Percentiles rank a stretch among this genome's conserved stretches.
Evolutionary conservation across 2,888 invertebrate genomes (phyloP).

Genomic region (Meiosimyza platycephala): DNA sequence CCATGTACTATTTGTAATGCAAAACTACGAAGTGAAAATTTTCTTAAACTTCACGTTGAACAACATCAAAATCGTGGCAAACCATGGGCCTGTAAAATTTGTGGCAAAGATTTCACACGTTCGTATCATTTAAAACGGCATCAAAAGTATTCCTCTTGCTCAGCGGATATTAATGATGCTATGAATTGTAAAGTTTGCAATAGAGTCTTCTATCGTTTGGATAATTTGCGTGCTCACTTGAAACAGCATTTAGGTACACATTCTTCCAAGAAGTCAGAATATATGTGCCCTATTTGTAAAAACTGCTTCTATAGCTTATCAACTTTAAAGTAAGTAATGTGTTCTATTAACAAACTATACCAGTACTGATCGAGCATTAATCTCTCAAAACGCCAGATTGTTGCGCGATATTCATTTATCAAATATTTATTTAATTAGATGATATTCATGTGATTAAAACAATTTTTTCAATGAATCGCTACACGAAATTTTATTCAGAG

Average conservation of each 20-base stretch:
- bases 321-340: slow-evolving; percentile 67
- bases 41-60: slow-evolving; percentile 75
- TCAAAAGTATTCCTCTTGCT: slow-evolving; percentile 62
- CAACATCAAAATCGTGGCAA: slow-evolving; percentile 73
- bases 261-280: slow-evolving; percentile 70
- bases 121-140: slow-evolving; percentile 77
- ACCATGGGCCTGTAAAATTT: slow-evolving; percentile 75
- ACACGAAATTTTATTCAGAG: no score
- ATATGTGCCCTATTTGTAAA: slow-evolving; percentile 74
- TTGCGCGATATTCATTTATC: background rate
- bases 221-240: slow-evolving; percentile 79
- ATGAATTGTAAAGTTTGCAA: slow-evolving; percentile 66
- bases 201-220: slow-evolving; percentile 70
- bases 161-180: slow-evolving; percentile 57
- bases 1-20: slow-evolving; percentile 76
- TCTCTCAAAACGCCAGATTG: background rate
- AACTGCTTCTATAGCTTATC: slow-evolving; percentile 76
- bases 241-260: slow-evolving; percentile 75
- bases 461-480: no score
- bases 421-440: background rate
- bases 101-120: slow-evolving; percentile 79
- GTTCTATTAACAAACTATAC: background rate
- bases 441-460: no score
- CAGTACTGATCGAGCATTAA: background rate
- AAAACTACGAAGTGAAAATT: slow-evolving; percentile 73